Evolutionary conservation across 2,113 vertebrate genomes (phyloP), one percentile per base, ranked within the genome.

Genomic region (Stigmatopora argus): DNA sequence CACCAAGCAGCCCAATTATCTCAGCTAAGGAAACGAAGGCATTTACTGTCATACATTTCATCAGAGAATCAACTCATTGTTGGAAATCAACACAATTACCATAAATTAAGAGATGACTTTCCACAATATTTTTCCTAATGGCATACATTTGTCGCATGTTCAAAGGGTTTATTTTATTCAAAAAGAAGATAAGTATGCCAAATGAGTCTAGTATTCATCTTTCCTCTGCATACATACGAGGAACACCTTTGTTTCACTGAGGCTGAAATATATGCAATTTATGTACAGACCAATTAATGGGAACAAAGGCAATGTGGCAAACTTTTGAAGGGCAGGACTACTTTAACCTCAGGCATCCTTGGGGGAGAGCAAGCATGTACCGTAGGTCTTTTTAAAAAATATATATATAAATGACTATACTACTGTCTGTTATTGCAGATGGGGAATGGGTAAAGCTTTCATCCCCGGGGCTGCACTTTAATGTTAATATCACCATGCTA

Each of bases 281-380:
- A 78, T 69, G 74, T 73, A 85, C 74, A 80, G 83, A 88, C 83
- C 70, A 87, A 81, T 53, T 70, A 71, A 84, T 51, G 48, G 78
- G 56, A 67, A 82, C 71, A 84, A 79, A 62, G 60, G 59, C 45
- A 67, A 67, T 52, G 64, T 63, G 52, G 55, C 45, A 65, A 31
- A 19, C 23, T 66, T 74, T 78, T 62, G 66, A 67, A 78, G 63
- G 65, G 38, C 71, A 7, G 49, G 65, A 58, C 52, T 57, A 34
- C 47, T 79, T 67, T 67, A 77, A 83, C 78, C 80, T 83, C 56
- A 74, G 56, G 58, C 78, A 71, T 80, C 78, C 38, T 18, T 53
- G 55, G 68, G 68, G 77, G 57, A 53, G 69, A 73, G 31, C n/a
- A 17, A 8, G 58, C 26, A 45, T 72, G 64, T 41, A 41, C 1